Evolutionary conservation across 2,888 invertebrate species (phyloP).

Genomic region (Anthophora plumipes): DNA sequence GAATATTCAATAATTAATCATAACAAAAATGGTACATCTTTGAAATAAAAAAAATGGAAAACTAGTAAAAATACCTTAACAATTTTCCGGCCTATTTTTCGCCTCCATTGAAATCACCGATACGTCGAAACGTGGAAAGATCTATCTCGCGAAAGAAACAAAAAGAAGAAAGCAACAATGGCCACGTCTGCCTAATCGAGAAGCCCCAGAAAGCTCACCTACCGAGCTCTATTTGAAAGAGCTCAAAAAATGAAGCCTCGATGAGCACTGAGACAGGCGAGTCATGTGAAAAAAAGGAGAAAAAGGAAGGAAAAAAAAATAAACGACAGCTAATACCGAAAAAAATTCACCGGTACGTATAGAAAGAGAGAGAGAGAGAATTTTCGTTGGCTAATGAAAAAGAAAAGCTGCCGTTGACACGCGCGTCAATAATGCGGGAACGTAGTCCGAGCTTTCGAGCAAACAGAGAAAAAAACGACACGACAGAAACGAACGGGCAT

Average conservation of each 20-base stretch:
- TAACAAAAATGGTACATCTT: too few relatives aligned
- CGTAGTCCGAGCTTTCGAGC: conserved; percentile 25
- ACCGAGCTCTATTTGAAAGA: neutral
- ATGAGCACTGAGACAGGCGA: conserved; percentile 30
- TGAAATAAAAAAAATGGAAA: too few relatives aligned
- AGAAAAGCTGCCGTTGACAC: conserved; percentile 23
- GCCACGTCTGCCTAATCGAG: conserved; percentile 10
- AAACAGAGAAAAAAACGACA: conserved; percentile 48
- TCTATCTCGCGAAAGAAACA: neutral
- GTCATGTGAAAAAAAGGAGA: neutral
- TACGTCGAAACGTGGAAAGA: neutral
- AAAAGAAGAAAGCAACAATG: conserved; percentile 6
- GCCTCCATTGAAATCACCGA: neutral
- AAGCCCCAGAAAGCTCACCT: neutral
- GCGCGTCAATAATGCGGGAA: conserved; percentile 50
- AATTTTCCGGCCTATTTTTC: neutral
- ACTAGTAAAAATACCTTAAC: too few relatives aligned
- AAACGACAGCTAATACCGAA: neutral
- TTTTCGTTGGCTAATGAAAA: conserved; percentile 51
- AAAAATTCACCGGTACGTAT: neutral
- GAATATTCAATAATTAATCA: too few relatives aligned
- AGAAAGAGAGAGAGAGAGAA: conserved; percentile 4
- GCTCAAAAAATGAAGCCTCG: conserved; percentile 40
- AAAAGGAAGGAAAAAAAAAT: too few relatives aligned
- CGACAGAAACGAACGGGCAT: conserved; percentile 45